Conservation (phyloP, 2,888 invertebrate genomes). For the Lordiphosa andalusiaca region DNA sequence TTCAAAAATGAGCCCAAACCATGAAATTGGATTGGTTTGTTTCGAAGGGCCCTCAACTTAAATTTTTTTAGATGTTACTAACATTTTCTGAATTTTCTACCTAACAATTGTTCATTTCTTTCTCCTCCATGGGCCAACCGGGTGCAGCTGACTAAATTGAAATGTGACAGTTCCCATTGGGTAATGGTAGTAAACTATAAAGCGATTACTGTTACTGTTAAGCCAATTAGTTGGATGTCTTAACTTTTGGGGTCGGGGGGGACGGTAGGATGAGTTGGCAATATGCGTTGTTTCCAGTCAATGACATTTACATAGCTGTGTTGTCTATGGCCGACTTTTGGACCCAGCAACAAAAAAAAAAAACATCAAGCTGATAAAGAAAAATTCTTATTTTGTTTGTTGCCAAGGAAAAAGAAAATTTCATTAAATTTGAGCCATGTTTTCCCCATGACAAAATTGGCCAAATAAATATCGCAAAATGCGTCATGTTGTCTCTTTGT, state of each 20-base stretch:
- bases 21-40: too few species aligned
- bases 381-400: slow-evolving; percentile 22
- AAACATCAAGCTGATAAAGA: slow-evolving; percentile 24
- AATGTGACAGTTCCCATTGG: slow-evolving; percentile 33
- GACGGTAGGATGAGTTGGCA: slow-evolving; percentile 9
- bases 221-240: slow-evolving; percentile 46
- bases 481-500: slow-evolving; percentile 1
- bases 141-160: slow-evolving; percentile 3
- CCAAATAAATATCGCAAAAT: neutral
- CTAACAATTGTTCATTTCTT: too few species aligned
- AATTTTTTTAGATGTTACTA: too few species aligned
- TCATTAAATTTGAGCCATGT: neutral
- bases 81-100: too few species aligned
- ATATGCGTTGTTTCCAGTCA: slow-evolving; percentile 32
- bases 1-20: too few species aligned
- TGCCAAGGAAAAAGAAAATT: neutral
- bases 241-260: neutral
- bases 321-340: slow-evolving; percentile 16
- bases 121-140: too few species aligned
- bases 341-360: slow-evolving; percentile 18
- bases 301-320: slow-evolving; percentile 36
- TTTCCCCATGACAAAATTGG: slow-evolving; percentile 3
- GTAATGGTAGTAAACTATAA: slow-evolving; percentile 25
- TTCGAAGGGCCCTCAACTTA: too few species aligned
- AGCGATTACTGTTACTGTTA: slow-evolving; percentile 57